Percentiles rank a stretch among this genome's conserved stretches.
Conservation (phyloP, 2,113 vertebrate species). For the Gallinago jamesoni region DNA sequence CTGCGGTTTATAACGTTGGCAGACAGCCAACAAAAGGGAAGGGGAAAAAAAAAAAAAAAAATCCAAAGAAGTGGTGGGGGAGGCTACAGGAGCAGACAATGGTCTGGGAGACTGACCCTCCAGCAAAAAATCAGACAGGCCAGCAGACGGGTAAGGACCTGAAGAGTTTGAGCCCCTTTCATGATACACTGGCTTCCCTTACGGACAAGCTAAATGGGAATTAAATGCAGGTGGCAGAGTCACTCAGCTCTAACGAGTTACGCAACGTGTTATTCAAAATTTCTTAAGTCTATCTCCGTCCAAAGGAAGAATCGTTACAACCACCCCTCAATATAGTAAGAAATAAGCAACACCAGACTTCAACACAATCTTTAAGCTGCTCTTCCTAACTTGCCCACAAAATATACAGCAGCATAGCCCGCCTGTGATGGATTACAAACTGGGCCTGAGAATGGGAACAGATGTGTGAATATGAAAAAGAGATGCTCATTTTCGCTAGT, state of each 20-base stretch:
- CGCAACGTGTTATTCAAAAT: not conserved
- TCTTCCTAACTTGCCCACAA: not conserved
- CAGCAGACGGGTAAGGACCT: not conserved
- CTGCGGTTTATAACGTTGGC: constrained; percentile 21
- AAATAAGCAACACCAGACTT: not conserved
- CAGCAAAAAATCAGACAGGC: not conserved
- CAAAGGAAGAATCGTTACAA: not conserved
- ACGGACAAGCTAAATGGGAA: not conserved
- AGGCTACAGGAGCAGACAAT: not conserved
- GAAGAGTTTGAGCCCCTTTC: not conserved
- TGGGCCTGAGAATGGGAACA: not conserved
- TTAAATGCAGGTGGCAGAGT: constrained; percentile 6
- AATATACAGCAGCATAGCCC: not conserved
- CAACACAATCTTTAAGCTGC: not conserved
- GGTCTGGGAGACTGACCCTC: not conserved
- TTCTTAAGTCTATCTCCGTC: not conserved
- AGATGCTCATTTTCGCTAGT: not conserved
- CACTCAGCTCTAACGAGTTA: not conserved
- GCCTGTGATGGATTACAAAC: not conserved
- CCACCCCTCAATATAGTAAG: not conserved
- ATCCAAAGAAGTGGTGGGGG: not conserved
- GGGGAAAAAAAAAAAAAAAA: not conserved
- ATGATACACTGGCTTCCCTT: not conserved
- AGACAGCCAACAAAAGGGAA: not conserved
- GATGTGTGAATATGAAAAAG: not conserved